Evolutionary conservation across 2,797 vertebrate genomes (phyloP).

Genomic region (Mus minutoides): DNA sequence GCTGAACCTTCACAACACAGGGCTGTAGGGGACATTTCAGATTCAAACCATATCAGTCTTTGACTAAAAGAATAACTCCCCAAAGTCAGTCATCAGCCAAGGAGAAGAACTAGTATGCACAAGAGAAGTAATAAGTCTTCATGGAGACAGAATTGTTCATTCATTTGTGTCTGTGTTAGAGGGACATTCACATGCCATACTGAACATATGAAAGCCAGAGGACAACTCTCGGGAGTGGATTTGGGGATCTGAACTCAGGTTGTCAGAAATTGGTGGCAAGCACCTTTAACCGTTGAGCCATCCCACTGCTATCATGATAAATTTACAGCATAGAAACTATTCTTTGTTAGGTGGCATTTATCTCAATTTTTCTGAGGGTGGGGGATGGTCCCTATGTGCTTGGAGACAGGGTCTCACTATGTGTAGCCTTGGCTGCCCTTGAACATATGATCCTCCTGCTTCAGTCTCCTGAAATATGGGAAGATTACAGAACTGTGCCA

Average conservation of each 20-base stretch:
- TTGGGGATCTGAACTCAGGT: neutral
- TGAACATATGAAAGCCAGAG: neutral
- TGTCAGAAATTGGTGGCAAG: neutral
- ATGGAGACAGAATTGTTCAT: neutral
- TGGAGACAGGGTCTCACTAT: neutral
- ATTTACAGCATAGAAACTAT: neutral
- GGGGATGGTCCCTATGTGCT: neutral
- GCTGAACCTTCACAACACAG: neutral
- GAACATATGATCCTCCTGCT: neutral
- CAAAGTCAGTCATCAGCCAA: neutral
- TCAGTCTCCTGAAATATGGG: neutral
- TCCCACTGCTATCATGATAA: neutral
- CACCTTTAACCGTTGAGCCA: neutral
- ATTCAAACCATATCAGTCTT: neutral
- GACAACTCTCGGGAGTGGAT: neutral
- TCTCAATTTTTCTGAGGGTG: neutral
- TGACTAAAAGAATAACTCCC: neutral
- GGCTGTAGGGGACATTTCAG: neutral
- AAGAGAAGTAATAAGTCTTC: neutral
- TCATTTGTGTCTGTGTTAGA: neutral
- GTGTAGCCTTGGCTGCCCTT: neutral
- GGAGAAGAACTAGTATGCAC: neutral
- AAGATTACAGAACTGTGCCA: neutral
- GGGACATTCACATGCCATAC: neutral
- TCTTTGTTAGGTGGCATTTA: neutral